A percentile compares a stretch with the other conserved stretches of the same genome.
These are phyloP conservation scores for Drosophila demipolita DNA, from an alignment of 2,888 invertebrate genomes.

Conservation along the genomic window DNA sequence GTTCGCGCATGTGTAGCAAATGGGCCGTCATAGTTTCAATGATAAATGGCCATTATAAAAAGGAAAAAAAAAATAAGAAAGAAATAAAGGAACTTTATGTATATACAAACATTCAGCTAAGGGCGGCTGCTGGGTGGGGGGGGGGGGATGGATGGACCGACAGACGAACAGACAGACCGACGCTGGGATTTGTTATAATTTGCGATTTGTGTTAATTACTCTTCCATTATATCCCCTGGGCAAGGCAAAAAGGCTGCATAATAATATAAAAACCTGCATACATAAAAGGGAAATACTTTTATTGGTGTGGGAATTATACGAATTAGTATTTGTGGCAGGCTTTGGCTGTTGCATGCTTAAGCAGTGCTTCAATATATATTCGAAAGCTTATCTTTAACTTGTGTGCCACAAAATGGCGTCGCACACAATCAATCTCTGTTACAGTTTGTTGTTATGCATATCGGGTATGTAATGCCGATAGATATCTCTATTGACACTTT, in stretches of 20 bases:
- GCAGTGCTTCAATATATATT: not conserved
- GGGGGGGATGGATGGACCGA: constrained; percentile 2
- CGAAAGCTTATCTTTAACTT: constrained; percentile 24
- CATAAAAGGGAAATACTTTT: not conserved
- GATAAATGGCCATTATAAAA: constrained; percentile 69
- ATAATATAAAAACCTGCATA: constrained; percentile 33
- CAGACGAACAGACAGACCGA: constrained; percentile 6
- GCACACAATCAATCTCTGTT: constrained; percentile 68
- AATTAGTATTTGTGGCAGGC: not conserved
- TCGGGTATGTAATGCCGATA: constrained; percentile 5
- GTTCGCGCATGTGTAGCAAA: constrained; percentile 65
- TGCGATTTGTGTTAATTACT: constrained; percentile 77
- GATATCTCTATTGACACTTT: constrained; percentile 37
- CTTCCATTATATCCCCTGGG: constrained; percentile 57
- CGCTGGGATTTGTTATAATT: constrained; percentile 68
- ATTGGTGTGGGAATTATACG: not conserved
- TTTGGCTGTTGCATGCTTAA: not conserved
- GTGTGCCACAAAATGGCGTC: constrained; percentile 52
- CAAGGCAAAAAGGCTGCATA: constrained; percentile 20
- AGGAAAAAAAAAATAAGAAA: constrained; percentile 39
- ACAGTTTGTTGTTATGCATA: constrained; percentile 57
- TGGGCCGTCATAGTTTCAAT: constrained; percentile 72
- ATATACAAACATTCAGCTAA: constrained; percentile 35
- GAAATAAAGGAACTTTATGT: constrained; percentile 51
- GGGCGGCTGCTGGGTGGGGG: constrained; percentile 13